Evolutionary conservation across 2,113 vertebrate genomes (phyloP).

Genomic region (Sardina pilchardus): DNA sequence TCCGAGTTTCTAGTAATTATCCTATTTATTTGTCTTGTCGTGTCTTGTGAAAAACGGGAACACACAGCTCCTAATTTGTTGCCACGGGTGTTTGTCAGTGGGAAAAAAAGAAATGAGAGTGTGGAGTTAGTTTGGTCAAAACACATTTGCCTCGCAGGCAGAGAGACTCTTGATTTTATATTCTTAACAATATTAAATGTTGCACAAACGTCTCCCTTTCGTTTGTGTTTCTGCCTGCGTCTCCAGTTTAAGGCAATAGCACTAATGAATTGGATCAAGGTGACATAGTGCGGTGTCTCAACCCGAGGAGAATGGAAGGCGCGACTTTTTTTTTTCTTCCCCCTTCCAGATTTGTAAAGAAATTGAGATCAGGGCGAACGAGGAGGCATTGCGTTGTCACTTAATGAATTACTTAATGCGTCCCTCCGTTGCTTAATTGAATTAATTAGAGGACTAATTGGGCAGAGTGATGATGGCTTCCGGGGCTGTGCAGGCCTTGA

Average conservation of each 20-base stretch:
- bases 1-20: constrained; percentile 39
- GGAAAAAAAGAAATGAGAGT: neutral
- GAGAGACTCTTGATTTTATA: neutral
- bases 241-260: constrained; percentile 38
- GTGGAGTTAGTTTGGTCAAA: constrained; percentile 12
- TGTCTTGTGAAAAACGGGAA: constrained; percentile 29
- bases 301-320: constrained; percentile 38
- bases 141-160: neutral
- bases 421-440: constrained; percentile 57
- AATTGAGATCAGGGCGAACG: constrained; percentile 38
- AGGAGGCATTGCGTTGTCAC: constrained; percentile 46
- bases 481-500: constrained; percentile 48
- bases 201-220: constrained; percentile 15
- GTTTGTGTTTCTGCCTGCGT: constrained; percentile 9
- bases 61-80: constrained; percentile 33
- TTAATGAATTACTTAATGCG: constrained; percentile 60
- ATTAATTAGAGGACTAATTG: constrained; percentile 64
- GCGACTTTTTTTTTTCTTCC: constrained; percentile 23
- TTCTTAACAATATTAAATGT: constrained; percentile 14
- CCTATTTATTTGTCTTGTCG: constrained; percentile 43
- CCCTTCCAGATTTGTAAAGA: constrained; percentile 33
- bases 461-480: constrained; percentile 59
- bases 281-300: constrained; percentile 50
- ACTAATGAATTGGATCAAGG: constrained; percentile 56
- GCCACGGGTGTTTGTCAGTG: constrained; percentile 24